Percentiles rank a stretch among this genome's conserved stretches.
phyloP scores from a whole-genome alignment of 2,113 vertebrate species.

The Triplophysa rosa region DNA sequence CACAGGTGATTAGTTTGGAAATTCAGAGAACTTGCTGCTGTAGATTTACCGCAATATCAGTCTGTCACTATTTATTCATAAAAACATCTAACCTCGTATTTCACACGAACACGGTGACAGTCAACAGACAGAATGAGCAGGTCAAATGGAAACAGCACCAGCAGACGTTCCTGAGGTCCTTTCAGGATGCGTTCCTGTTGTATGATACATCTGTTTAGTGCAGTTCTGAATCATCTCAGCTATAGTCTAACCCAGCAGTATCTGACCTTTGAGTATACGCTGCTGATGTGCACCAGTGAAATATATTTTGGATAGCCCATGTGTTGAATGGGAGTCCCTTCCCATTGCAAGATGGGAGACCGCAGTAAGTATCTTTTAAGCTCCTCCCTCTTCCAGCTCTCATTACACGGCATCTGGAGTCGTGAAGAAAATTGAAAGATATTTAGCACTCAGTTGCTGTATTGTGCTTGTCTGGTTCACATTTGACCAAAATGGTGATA shows the following conservation, averaged over 20 bases:
- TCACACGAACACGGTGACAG: slow-evolving; percentile 64
- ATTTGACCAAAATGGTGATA: not conserved
- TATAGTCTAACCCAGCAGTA: not conserved
- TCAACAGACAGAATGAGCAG: slow-evolving; percentile 80
- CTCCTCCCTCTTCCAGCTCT: slow-evolving; percentile 74
- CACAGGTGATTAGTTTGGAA: too few relatives aligned
- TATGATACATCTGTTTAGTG: not conserved
- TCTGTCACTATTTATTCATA: not conserved
- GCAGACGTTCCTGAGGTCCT: slow-evolving; percentile 72
- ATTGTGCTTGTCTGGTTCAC: not conserved
- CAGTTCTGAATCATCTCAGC: not conserved
- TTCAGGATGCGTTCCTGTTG: slow-evolving; percentile 52
- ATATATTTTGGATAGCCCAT: slow-evolving; percentile 73
- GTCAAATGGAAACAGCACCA: slow-evolving; percentile 79
- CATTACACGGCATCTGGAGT: slow-evolving; percentile 71
- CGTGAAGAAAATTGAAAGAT: not conserved
- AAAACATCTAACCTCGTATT: slow-evolving; percentile 73
- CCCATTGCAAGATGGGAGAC: slow-evolving; percentile 77
- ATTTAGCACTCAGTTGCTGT: not conserved
- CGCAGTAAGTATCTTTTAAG: slow-evolving; percentile 69
- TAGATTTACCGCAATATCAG: too few relatives aligned
- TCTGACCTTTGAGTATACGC: slow-evolving; percentile 61
- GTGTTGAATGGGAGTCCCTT: slow-evolving; percentile 79
- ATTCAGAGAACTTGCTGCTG: too few relatives aligned
- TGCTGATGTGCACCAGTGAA: slow-evolving; percentile 71